These are phyloP conservation scores for Tetramorium bicarinatum DNA, from an alignment of 2,888 invertebrate species.

Conservation along the genomic window DNA sequence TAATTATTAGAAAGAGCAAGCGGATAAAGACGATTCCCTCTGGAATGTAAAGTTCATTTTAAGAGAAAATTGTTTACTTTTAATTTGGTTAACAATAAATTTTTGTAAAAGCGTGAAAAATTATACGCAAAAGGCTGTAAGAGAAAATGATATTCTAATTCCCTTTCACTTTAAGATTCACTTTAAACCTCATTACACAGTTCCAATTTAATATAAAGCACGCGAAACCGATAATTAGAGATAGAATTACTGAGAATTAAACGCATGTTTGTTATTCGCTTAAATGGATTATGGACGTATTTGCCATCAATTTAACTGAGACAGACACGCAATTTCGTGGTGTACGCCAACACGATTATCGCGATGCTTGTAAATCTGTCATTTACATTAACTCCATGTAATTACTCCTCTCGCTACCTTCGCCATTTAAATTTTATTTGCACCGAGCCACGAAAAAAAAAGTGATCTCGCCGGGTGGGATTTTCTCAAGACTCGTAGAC, in stretches of 20 bases:
- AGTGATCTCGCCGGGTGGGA: constrained; percentile 37
- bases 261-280: constrained; percentile 24
- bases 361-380: constrained; percentile 54
- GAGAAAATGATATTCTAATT: background rate
- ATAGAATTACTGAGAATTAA: constrained; percentile 17
- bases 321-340: constrained; percentile 37
- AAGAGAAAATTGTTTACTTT: background rate
- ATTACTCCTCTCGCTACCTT: constrained; percentile 42
- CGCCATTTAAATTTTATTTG: constrained; percentile 48
- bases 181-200: background rate
- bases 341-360: constrained; percentile 42
- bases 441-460: constrained; percentile 26
- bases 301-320: constrained; percentile 31
- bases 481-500: constrained; percentile 46
- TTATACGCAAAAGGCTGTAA: background rate
- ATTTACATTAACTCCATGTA: constrained; percentile 41
- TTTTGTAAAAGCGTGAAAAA: background rate
- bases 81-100: no score
- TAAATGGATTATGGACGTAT: background rate
- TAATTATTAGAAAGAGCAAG: constrained; percentile 8
- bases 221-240: background rate
- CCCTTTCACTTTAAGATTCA: background rate
- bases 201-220: background rate
- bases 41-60: background rate
- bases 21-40: background rate